These are phyloP conservation scores for Chalcosyrphus nemorum DNA, from an alignment of 2,888 invertebrate species.

Conservation along the genomic window DNA sequence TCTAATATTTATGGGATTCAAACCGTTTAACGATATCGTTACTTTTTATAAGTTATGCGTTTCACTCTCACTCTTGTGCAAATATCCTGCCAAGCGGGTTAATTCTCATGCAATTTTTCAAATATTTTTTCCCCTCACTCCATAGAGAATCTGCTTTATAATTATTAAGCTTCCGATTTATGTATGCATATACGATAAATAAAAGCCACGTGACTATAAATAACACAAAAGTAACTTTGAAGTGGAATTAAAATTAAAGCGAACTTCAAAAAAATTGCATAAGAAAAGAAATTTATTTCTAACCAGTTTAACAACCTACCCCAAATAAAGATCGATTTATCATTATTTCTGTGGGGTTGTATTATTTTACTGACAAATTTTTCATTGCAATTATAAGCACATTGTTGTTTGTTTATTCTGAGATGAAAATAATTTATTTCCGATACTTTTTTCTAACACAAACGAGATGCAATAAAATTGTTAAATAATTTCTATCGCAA, in stretches of 20 bases:
- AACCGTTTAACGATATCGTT: not conserved
- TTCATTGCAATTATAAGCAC: not conserved
- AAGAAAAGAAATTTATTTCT: not conserved
- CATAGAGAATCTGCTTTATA: not conserved
- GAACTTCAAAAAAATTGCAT: slow-evolving; percentile 4
- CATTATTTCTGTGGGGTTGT: not conserved
- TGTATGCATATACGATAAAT: not conserved
- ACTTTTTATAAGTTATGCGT: not conserved
- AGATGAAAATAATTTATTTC: not conserved
- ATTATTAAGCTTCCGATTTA: slow-evolving; percentile 8
- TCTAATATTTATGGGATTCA: not conserved
- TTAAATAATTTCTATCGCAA: not conserved
- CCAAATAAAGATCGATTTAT: slow-evolving; percentile 2
- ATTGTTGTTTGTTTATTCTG: not conserved
- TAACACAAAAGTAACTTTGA: not conserved
- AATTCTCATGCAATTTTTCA: not conserved
- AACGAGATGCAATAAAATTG: not conserved
- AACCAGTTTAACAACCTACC: slow-evolving; percentile 14
- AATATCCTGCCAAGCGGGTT: not conserved
- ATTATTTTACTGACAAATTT: not conserved
- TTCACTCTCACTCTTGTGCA: not conserved
- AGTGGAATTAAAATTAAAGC: not conserved
- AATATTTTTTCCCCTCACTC: not conserved
- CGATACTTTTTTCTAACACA: not conserved
- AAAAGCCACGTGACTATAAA: not conserved